phyloP scores from a whole-genome alignment of 2,113 vertebrate genomes.

The Puntigrus tetrazona region DNA sequence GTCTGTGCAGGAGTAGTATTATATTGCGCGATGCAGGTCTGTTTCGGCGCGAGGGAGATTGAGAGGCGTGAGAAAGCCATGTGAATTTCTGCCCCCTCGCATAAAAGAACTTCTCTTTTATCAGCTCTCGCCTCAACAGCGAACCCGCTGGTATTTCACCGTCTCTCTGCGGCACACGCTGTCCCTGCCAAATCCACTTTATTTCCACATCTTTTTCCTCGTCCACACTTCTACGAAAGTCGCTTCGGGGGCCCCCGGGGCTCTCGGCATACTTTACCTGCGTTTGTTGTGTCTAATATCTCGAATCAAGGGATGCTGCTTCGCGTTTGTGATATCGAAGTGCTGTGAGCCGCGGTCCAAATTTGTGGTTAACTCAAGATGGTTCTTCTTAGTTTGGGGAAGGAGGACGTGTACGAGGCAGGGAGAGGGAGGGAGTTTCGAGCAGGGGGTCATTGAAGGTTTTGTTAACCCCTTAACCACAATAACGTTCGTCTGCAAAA shows the following conservation, averaged over 20 bases:
- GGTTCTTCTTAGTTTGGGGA: conserved; percentile 46
- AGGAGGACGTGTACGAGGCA: conserved; percentile 1
- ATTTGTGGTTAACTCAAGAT: conserved; percentile 59
- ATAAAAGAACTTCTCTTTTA: conserved; percentile 56
- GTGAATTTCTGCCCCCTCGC: conserved; percentile 33
- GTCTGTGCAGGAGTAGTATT: conserved; percentile 45
- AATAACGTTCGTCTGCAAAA: conserved; percentile 41
- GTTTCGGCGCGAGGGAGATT: conserved; percentile 43
- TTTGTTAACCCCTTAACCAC: conserved; percentile 61
- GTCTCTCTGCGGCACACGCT: conserved; percentile 56
- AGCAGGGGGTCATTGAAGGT: conserved; percentile 55
- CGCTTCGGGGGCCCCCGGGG: neutral
- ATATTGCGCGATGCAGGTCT: conserved; percentile 51
- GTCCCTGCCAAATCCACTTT: conserved; percentile 52
- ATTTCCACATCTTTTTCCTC: conserved; percentile 31
- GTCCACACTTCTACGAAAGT: conserved; percentile 18
- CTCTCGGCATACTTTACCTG: neutral
- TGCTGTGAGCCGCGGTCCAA: conserved; percentile 61
- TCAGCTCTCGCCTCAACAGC: conserved; percentile 57
- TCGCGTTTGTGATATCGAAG: conserved; percentile 50
- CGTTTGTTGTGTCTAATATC: neutral
- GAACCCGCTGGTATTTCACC: conserved; percentile 48
- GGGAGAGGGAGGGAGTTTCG: neutral
- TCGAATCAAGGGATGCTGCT: neutral
- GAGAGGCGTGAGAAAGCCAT: conserved; percentile 58